Base-by-base conservation (phyloP, 92 coral and sea anemone genomes). In the Hydrozoanthus gracilis region DNA sequence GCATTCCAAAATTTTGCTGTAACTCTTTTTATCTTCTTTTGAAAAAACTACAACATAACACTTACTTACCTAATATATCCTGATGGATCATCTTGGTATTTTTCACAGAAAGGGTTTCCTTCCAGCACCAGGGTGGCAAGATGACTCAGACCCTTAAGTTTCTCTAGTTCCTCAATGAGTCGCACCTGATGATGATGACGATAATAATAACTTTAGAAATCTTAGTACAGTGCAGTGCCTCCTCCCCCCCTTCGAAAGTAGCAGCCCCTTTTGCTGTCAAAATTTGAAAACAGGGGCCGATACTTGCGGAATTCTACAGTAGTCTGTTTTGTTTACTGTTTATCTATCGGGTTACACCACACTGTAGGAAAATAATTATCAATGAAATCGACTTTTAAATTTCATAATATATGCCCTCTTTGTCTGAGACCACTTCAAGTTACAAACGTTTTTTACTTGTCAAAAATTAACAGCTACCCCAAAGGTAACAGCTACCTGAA, bases 21-120 rank as follows among this genome's bases (percentile, higher is more conserved):
- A 27, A 20, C 18, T 51, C 8, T 16, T 7, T n/a, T 71, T 76
- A 11, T 0, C 4, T 51, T 35, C 10, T 14, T 71, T 61, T 61
- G 67, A 20, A 18, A 80, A 4, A 50, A 4, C 15, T n/a, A 54
- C 54, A 11, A 68, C 4, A 45, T n/a, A 8, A 44, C 1, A 3
- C 0, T 2, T 9, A 79, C 87, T 10, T 73, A 95, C 99, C 94
- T 97, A 80, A 95, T 89, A 83, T 97, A 97, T 51, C 90, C 87
- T 52, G 88, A 83, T 79, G 84, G 90, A 71, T 90, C 89, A 67
- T 87, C 85, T 54, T 88, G 88, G 87, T 88, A 97, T 49, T 90
- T 93, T 51, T 97, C 98, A 90, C 98, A 93, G 0, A 97, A 78
- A 14, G 99, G 97, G 82, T 97, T 97, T 4, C 95, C 97, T 88